phyloP scores from a whole-genome alignment of 1,140 invertebrate species.

The Belonocnema kinseyi region DNA sequence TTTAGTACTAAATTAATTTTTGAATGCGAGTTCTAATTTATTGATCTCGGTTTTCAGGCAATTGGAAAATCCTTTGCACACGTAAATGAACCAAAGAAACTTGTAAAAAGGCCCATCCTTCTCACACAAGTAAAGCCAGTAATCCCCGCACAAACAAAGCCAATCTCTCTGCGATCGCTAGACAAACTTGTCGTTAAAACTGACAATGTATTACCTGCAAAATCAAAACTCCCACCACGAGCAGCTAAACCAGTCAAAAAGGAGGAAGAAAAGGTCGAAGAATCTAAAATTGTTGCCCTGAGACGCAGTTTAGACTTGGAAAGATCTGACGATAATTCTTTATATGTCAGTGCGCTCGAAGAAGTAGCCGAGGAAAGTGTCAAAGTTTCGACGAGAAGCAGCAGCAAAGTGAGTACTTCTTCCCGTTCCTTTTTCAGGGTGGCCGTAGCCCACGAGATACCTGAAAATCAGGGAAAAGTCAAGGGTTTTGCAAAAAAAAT shows the following conservation, averaged over 20 bases:
- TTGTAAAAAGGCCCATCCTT: constrained; percentile 49
- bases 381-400: constrained; percentile 49
- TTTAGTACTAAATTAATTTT: not conserved
- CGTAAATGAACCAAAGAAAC: constrained; percentile 61
- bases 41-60: constrained; percentile 56
- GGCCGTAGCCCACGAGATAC: no score
- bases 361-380: constrained; percentile 74
- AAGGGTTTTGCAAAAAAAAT: not conserved
- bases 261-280: constrained; percentile 59
- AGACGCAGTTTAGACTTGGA: constrained; percentile 74
- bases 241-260: constrained; percentile 58
- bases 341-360: constrained; percentile 86
- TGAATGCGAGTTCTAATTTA: constrained; percentile 10
- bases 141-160: constrained; percentile 37
- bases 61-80: constrained; percentile 66
- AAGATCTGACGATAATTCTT: constrained; percentile 80
- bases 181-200: constrained; percentile 45
- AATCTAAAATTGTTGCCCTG: constrained; percentile 52
- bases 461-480: no score
- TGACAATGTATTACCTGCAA: constrained; percentile 46
- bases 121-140: constrained; percentile 45
- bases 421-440: not conserved
- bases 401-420: constrained; percentile 70
- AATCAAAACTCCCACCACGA: constrained; percentile 54
- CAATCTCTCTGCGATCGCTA: constrained; percentile 33